phyloP scores from a whole-genome alignment of 2,888 invertebrate species.

The Prostheceraeus crozeri region DNA sequence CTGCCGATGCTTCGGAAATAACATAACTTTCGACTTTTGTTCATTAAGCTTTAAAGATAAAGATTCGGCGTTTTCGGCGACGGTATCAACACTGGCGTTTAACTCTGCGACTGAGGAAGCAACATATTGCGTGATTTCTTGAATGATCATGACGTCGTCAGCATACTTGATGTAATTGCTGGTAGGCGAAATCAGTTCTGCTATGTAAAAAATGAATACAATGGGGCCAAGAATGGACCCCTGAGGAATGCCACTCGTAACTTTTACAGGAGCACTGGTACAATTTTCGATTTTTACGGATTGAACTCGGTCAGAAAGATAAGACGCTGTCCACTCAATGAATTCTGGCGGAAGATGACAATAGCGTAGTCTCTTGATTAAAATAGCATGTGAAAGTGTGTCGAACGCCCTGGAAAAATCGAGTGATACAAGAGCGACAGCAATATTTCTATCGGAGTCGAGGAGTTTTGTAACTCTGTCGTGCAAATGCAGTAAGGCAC shows the following conservation, averaged over 20 bases:
- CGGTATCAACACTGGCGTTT: too few species aligned
- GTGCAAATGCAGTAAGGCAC: conserved; percentile 11
- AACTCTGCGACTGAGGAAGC: too few species aligned
- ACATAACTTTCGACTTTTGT: too few species aligned
- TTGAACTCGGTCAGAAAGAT: not conserved
- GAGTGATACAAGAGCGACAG: conserved; percentile 1
- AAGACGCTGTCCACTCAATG: not conserved
- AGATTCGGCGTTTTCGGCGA: too few species aligned
- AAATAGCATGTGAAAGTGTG: not conserved
- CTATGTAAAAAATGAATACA: conserved; percentile 8
- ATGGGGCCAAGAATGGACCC: conserved; percentile 17
- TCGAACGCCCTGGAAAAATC: conserved; percentile 12
- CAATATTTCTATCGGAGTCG: not conserved
- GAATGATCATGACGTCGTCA: conserved; percentile 1
- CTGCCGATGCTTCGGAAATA: too few species aligned
- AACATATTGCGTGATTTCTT: conserved; percentile 14
- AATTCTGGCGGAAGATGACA: not conserved
- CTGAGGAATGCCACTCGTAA: conserved; percentile 9
- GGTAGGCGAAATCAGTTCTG: conserved; percentile 5
- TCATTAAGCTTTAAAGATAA: too few species aligned
- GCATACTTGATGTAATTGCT: conserved; percentile 4
- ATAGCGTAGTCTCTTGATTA: not conserved
- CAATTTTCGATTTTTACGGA: not conserved
- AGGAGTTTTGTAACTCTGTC: not conserved
- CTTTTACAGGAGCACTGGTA: not conserved